These are phyloP conservation scores for Phodopus roborovskii DNA, from an alignment of 2,113 vertebrate species.

Conservation along the genomic window DNA sequence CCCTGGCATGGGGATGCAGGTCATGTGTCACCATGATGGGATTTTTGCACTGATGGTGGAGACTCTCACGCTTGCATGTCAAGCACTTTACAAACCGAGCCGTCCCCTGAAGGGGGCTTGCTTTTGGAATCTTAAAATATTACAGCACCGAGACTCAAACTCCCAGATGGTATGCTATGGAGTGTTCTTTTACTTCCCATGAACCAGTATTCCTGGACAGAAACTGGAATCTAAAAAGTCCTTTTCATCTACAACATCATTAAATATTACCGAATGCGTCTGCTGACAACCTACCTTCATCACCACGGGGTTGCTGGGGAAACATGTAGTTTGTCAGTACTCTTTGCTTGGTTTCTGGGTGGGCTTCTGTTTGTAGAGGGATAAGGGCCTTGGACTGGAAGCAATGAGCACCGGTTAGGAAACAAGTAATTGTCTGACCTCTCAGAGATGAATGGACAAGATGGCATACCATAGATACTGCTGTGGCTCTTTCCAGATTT, in stretches of 20 bases:
- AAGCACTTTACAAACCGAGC: neutral
- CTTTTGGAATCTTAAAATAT: conserved; percentile 38
- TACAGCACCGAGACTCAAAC: neutral
- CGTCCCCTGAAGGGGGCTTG: neutral
- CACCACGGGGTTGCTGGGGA: conserved; percentile 97
- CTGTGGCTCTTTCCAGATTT: conserved; percentile 28
- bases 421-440: neutral
- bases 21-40: neutral
- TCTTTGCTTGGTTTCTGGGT: conserved; percentile 98
- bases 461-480: neutral
- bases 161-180: neutral
- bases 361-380: conserved; percentile 98
- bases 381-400: conserved; percentile 99
- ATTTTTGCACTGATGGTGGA: neutral
- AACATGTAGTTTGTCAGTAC: conserved; percentile 99
- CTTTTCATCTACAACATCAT: neutral
- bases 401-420: conserved; percentile 16
- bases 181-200: neutral
- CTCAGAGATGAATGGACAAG: neutral
- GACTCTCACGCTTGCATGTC: neutral
- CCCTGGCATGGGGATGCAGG: neutral
- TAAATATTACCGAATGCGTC: neutral
- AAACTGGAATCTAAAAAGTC: neutral
- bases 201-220: neutral
- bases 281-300: conserved; percentile 90